Evolutionary conservation across 2,113 vertebrate species (phyloP), one percentile per base, ranked within the genome.

Genomic region (Dicaeum eximium): DNA sequence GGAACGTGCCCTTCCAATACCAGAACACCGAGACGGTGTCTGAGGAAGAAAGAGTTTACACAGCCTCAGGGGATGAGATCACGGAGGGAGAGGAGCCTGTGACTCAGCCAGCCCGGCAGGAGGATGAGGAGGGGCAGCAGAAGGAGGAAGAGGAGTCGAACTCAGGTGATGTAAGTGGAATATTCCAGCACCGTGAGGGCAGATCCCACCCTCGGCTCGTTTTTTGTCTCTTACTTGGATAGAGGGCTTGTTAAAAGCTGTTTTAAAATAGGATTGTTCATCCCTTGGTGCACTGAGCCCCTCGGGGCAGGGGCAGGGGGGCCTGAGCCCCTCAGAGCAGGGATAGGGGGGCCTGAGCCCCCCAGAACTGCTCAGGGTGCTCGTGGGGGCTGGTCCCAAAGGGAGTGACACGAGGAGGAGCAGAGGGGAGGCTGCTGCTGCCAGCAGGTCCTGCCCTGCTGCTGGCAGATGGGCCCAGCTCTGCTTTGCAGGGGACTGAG

Each of bases 1-100:
- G 99, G 54, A 99, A 98, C 2, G 99, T 99, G 47, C 99, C 99
- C 20, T 99, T 98, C 70, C 65, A 97, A 21, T 99, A 99, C 73
- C 86, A 60, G 56, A 67, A 98, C 96, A 97, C 97, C 7, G 88
- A 95, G 64, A 97, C 92, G 0, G 74, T 98, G 10, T 74, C 88
- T 25, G 96, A 94, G 50, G 98, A 98, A 42, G 98, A 98, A 79
- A 94, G 97, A 4, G 98, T 99, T 47, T 98, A 99, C 88, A 99
- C 99, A 7, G 99, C 98, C 1, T 62, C 96, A 1, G 99, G 99
- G 10, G 98, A 98, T 78, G 99, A 99, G 96, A 98, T 99, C 96
- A 96, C 92, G 1, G 98, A 97, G 6, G 98, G 95, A 11, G 45
- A 78, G 50, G 92, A 85, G 13, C 57, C 71, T 20, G 13, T 70